A percentile compares a stretch with the other conserved stretches of the same genome.
These are phyloP conservation scores for Limenitis arthemis DNA, from an alignment of 2,888 invertebrate genomes.

Conservation along the genomic window DNA sequence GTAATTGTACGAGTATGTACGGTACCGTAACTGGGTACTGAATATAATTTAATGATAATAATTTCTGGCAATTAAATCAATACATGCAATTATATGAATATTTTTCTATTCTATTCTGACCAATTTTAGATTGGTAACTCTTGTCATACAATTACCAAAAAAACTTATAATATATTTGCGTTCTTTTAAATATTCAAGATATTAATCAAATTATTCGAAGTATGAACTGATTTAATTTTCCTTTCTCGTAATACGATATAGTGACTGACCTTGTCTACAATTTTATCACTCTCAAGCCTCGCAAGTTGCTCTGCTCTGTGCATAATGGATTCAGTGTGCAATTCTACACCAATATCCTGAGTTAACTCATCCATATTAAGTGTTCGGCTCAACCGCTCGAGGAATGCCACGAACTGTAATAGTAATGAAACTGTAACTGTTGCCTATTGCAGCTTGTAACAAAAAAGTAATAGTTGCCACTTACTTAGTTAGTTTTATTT, in stretches of 20 bases:
- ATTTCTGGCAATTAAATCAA: conserved; percentile 7
- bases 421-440: no score
- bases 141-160: no score
- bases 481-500: no score
- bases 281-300: conserved; percentile 84
- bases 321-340: conserved; percentile 87
- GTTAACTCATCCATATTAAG: conserved; percentile 90
- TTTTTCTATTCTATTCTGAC: no score
- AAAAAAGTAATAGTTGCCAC: no score
- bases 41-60: not conserved
- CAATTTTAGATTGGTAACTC: no score
- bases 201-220: conserved; percentile 16
- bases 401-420: conserved; percentile 81
- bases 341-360: conserved; percentile 84
- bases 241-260: conserved; percentile 17
- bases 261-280: conserved; percentile 82
- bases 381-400: conserved; percentile 86
- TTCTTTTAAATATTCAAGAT: conserved; percentile 4
- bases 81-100: conserved; percentile 5
- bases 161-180: not conserved
- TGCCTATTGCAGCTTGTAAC: no score
- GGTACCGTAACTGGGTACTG: not conserved
- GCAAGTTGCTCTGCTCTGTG: conserved; percentile 89
- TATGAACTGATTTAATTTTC: conserved; percentile 15
- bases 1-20: conserved; percentile 11